A percentile compares a stretch with the other conserved stretches of the same genome.
Evolutionary conservation across 2,888 invertebrate genomes (phyloP).

Genomic region (Acanthosepion lycidas): DNA sequence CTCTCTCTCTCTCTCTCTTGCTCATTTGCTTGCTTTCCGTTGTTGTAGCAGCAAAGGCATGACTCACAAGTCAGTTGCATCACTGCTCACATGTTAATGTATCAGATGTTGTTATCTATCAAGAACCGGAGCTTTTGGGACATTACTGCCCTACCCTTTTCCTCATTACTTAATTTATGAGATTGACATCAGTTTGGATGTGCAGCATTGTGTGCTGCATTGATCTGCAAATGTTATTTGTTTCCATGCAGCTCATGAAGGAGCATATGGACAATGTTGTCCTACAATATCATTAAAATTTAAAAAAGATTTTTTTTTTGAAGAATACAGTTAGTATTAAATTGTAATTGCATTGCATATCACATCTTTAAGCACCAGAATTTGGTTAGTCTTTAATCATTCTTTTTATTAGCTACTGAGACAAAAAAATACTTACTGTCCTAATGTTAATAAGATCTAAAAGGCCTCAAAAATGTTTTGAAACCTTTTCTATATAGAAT

Average conservation of each 20-base stretch:
- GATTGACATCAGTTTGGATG: neutral
- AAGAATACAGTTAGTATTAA: too few species aligned
- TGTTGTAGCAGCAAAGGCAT: neutral
- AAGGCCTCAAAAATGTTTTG: too few species aligned
- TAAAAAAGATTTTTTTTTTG: too few species aligned
- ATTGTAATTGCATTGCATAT: too few species aligned
- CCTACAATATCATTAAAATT: neutral
- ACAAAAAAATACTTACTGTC: too few species aligned
- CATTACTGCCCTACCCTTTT: neutral
- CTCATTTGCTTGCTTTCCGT: neutral
- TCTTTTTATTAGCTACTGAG: too few species aligned
- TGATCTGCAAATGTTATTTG: neutral
- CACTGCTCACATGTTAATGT: conserved; percentile 16
- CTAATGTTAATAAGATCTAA: too few species aligned
- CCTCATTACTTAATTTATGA: neutral
- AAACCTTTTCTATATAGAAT: too few species aligned
- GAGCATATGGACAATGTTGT: neutral
- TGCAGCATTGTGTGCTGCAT: neutral
- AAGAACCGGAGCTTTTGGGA: neutral
- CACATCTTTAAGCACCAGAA: too few species aligned
- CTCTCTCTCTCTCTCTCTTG: neutral
- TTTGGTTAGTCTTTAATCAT: too few species aligned
- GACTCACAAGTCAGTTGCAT: conserved; percentile 16
- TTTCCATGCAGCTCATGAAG: neutral
- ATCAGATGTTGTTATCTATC: conserved; percentile 33